These are phyloP conservation scores for Takifugu flavidus DNA, from an alignment of 2,113 vertebrate species.

Conservation along the genomic window DNA sequence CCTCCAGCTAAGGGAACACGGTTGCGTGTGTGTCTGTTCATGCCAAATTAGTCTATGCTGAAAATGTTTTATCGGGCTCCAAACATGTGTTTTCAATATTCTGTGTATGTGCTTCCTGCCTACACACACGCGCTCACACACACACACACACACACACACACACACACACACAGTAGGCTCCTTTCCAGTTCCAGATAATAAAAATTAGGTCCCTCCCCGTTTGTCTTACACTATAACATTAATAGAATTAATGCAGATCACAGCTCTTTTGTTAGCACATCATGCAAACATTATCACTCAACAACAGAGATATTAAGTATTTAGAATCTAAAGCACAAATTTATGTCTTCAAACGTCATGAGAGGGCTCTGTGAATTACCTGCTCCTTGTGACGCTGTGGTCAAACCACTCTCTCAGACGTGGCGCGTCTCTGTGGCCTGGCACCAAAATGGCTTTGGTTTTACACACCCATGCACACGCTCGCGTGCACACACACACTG, in stretches of 20 bases:
- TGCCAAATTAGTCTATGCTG: constrained; percentile 65
- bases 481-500: constrained; percentile 10
- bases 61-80: constrained; percentile 66
- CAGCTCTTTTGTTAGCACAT: no score
- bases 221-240: constrained; percentile 37
- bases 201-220: constrained; percentile 47
- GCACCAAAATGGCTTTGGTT: constrained; percentile 40
- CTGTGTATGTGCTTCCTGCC: constrained; percentile 57
- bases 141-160: constrained; percentile 30
- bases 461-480: constrained; percentile 18
- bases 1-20: no score
- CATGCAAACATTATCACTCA: no score
- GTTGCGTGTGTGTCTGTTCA: constrained; percentile 14
- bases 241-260: neutral
- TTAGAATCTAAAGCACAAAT: neutral
- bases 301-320: no score
- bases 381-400: constrained; percentile 53
- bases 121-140: constrained; percentile 19
- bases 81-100: constrained; percentile 77
- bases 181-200: constrained; percentile 44
- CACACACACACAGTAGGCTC: constrained; percentile 12
- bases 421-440: constrained; percentile 55
- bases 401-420: constrained; percentile 40
- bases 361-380: constrained; percentile 7
- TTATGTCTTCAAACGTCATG: neutral